Percentiles rank a stretch among this genome's conserved stretches.
Conservation (phyloP, 2,797 vertebrate genomes). For the Aldrovandia affinis region DNA sequence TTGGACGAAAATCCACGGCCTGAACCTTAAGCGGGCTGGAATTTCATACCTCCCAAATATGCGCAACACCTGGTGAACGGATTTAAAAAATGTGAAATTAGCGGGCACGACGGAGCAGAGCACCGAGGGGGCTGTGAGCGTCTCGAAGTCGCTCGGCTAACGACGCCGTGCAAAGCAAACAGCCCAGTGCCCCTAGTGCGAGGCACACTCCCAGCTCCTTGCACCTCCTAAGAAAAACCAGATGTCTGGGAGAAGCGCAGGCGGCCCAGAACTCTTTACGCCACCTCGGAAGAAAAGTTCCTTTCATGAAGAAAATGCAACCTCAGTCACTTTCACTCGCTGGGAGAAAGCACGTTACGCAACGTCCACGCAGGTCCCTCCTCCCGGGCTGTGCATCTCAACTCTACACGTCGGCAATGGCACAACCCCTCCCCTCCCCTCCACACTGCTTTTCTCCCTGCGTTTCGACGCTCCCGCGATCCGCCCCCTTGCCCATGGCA, state of each 20-base stretch:
- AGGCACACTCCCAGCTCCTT: not conserved
- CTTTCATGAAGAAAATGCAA: constrained; percentile 16
- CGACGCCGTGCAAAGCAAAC: not conserved
- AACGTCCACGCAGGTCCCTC: not conserved
- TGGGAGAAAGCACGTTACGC: not conserved
- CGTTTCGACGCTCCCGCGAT: not conserved
- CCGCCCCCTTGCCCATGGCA: not conserved
- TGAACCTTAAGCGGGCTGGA: not conserved
- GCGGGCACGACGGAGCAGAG: not conserved
- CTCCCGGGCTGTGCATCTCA: not conserved
- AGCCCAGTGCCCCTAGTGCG: not conserved
- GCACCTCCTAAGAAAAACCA: constrained; percentile 25
- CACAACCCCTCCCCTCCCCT: not conserved
- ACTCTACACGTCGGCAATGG: not conserved
- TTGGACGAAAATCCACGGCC: not conserved
- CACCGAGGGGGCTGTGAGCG: not conserved
- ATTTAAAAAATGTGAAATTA: not conserved
- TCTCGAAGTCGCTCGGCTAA: not conserved
- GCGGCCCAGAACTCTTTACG: not conserved
- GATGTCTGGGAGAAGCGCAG: not conserved
- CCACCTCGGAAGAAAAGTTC: constrained; percentile 1
- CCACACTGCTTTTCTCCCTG: not conserved
- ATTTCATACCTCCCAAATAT: not conserved
- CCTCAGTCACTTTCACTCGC: not conserved
- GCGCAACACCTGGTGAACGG: not conserved